Conservation (phyloP, 2,797 vertebrate genomes). For the Neosalanx taihuensis region DNA sequence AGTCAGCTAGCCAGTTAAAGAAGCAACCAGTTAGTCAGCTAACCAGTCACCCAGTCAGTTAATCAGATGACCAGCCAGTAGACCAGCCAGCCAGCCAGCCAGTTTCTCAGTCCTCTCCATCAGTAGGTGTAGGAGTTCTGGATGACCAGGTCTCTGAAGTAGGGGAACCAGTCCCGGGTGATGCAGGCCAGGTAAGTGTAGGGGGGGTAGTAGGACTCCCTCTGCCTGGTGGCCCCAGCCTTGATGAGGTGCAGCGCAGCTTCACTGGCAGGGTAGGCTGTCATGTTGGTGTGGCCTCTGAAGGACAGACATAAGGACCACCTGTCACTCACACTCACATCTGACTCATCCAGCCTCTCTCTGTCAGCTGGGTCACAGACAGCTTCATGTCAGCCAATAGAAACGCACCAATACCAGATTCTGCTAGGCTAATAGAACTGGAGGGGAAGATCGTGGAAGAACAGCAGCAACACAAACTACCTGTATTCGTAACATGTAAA, state of each 20-base stretch:
- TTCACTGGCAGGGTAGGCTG: conserved; percentile 42
- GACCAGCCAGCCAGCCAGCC: not conserved
- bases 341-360: too few species aligned
- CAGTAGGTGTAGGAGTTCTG: conserved; percentile 44
- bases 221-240: conserved; percentile 36
- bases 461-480: too few species aligned
- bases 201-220: conserved; percentile 63
- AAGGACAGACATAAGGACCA: not conserved
- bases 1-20: too few species aligned
- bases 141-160: conserved; percentile 40
- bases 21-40: not conserved
- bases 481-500: too few species aligned
- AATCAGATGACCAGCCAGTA: not conserved
- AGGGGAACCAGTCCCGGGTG: conserved; percentile 58
- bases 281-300: conserved; percentile 39
- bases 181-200: conserved; percentile 48
- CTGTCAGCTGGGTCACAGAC: too few species aligned
- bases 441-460: too few species aligned
- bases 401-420: not conserved
- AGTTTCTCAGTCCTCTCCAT: not conserved
- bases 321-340: too few species aligned
- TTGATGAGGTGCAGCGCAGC: conserved; percentile 62
- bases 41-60: not conserved
- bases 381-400: not conserved
- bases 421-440: too few species aligned